Conservation (phyloP, 2,888 invertebrate genomes). For the Metallyticus violacea region DNA sequence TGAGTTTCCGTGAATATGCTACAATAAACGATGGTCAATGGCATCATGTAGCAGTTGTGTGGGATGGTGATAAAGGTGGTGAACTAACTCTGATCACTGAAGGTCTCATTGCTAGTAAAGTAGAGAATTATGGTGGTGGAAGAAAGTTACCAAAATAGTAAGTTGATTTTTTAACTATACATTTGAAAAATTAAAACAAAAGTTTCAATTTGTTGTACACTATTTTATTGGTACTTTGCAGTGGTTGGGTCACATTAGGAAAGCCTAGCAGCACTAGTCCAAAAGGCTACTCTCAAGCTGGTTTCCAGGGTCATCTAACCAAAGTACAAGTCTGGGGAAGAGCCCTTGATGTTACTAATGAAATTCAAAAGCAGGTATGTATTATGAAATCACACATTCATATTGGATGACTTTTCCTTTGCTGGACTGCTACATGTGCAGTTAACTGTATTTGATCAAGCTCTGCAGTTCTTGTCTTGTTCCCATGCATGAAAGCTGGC, state of each 20-base stretch:
- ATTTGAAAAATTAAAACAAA: background rate
- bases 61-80: constrained; percentile 85
- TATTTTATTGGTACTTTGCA: constrained; percentile 46
- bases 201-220: background rate
- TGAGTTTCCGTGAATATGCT: constrained; percentile 87
- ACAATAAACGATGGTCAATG: constrained; percentile 95
- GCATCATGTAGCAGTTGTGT: constrained; percentile 94
- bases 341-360: constrained; percentile 85
- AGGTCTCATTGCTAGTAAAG: constrained; percentile 89
- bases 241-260: constrained; percentile 89
- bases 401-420: no score
- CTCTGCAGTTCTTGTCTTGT: no score
- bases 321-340: constrained; percentile 94
- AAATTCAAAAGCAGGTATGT: constrained; percentile 82
- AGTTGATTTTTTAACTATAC: constrained; percentile 41
- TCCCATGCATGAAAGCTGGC: no score
- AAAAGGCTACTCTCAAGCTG: constrained; percentile 81
- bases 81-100: constrained; percentile 90
- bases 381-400: no score
- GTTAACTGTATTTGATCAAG: no score
- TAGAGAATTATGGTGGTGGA: constrained; percentile 84
- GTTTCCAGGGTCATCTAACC: constrained; percentile 94
- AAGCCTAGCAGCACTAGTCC: constrained; percentile 79
- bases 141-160: constrained; percentile 79
- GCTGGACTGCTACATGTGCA: no score